Evolutionary conservation across 2,888 invertebrate genomes (phyloP), one percentile per base, ranked within the genome.

Genomic region (Cryptocheilus praepositus): DNA sequence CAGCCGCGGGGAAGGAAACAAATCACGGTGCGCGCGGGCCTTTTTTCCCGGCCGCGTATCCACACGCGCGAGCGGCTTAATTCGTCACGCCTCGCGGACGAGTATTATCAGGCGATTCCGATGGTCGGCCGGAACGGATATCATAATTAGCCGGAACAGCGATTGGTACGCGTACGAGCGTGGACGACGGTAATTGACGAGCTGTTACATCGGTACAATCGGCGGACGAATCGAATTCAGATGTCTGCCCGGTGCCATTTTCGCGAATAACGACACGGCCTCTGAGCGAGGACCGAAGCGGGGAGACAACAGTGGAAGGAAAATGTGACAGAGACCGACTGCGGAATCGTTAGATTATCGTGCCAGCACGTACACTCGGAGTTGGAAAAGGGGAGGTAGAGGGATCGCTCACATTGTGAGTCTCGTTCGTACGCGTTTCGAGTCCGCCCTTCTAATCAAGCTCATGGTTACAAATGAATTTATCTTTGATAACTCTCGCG

Each of bases 381-480:
- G n/a, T 18, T n/a, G 49, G 49, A 5, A n/a, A 13, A 18, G 18
- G 49, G 16, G 18, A 1, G 11, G 18, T 5, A 49, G 49, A 49
- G 49, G 49, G 8, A 49, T 49, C 16, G 36, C 36, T 36, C 36
- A 36, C 36, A 36, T 36, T 36, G 36, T 36, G 36, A 36, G 8
- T 36, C 51, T 65, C 68, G 53, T 60, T 63, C 54, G 74, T 62
- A 63, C 63, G 68, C 62, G 69, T 69, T 74, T 74, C 78, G 45
- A 55, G 46, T 71, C 68, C 60, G 66, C 61, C 73, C 81, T 80
- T 83, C 83, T 84, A 84, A 84, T 84, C 83, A 83, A 81, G 76
- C 77, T 52, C 64, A 64, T 60, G 63, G 73, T 74, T 74, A 74
- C 75, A 79, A 80, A 84, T 83, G 79, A 77, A 77, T 81, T 84